Conservation (phyloP, 2,113 vertebrate species). For the Colistium nudipinnis region DNA sequence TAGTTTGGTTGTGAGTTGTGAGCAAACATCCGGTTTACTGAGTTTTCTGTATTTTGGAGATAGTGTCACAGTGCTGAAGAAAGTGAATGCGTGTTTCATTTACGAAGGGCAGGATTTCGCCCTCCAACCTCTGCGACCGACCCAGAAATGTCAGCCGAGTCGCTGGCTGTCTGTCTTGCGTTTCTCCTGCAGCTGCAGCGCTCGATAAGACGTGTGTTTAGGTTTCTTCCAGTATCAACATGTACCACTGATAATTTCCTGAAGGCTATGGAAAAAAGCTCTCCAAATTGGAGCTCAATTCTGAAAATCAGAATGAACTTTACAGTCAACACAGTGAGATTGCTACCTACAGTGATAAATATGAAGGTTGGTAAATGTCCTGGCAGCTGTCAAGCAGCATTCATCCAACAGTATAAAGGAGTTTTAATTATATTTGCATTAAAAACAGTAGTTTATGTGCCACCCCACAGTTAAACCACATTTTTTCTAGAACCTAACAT, state of each 20-base stretch:
- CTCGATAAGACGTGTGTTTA: conserved; percentile 24
- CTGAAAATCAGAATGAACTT: background rate
- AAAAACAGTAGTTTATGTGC: background rate
- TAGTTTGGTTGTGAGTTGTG: background rate
- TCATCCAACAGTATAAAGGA: background rate
- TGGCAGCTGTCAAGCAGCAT: conserved; percentile 5
- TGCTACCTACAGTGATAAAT: conserved; percentile 31
- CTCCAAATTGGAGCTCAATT: background rate
- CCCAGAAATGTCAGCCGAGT: conserved; percentile 44
- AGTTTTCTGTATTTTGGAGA: conserved; percentile 19
- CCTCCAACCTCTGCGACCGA: conserved; percentile 28
- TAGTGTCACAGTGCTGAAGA: background rate
- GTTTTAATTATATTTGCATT: too few relatives aligned
- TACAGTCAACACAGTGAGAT: conserved; percentile 1
- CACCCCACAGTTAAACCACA: background rate
- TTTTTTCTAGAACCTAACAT: too few relatives aligned
- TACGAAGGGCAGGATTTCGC: conserved; percentile 20
- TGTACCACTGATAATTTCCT: conserved; percentile 2
- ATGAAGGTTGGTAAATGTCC: conserved; percentile 5
- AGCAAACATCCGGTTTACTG: background rate
- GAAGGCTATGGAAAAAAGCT: background rate
- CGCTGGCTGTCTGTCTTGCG: conserved; percentile 1
- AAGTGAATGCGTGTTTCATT: conserved; percentile 19
- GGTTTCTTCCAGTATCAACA: background rate
- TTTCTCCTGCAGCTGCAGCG: conserved; percentile 21